Percentiles rank a stretch among this genome's conserved stretches.
phyloP scores from a whole-genome alignment of 2,888 invertebrate genomes.

The Andrena bucephala region DNA sequence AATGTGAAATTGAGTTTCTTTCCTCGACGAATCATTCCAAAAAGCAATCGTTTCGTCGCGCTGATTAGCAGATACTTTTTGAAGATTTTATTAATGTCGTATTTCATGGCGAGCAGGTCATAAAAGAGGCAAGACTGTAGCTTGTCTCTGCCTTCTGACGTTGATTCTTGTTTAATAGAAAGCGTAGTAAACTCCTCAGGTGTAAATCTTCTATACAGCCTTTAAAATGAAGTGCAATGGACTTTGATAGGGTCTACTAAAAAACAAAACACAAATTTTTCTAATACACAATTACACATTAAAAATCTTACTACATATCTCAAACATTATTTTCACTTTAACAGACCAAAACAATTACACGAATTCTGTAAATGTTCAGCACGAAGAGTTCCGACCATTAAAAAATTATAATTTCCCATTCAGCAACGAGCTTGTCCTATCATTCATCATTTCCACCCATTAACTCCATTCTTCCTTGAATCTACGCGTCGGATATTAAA shows the following conservation, averaged over 20 bases:
- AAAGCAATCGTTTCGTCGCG: conserved; percentile 10
- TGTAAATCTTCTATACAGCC: not conserved
- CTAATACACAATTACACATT: no score
- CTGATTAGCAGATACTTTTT: conserved; percentile 3
- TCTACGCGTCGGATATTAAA: conserved; percentile 42
- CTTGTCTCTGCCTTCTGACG: not conserved
- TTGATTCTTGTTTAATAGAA: not conserved
- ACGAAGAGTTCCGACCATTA: not conserved
- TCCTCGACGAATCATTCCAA: not conserved
- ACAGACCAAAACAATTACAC: not conserved
- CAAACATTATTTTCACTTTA: no score
- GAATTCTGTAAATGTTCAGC: not conserved
- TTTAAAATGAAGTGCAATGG: not conserved
- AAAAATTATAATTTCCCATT: conserved; percentile 43
- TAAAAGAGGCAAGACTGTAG: not conserved
- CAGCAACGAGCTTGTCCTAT: conserved; percentile 13
- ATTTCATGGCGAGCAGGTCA: conserved; percentile 3
- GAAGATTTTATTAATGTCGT: conserved; percentile 22
- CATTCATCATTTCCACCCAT: conserved; percentile 34
- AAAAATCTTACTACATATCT: no score
- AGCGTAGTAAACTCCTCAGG: not conserved
- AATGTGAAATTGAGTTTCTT: conserved; percentile 3
- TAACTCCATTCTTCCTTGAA: conserved; percentile 26
- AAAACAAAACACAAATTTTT: no score
- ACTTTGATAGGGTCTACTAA: no score